Evolutionary conservation across 2,888 invertebrate species (phyloP), one percentile per base, ranked within the genome.

Genomic region (Scaptomyza flava): DNA sequence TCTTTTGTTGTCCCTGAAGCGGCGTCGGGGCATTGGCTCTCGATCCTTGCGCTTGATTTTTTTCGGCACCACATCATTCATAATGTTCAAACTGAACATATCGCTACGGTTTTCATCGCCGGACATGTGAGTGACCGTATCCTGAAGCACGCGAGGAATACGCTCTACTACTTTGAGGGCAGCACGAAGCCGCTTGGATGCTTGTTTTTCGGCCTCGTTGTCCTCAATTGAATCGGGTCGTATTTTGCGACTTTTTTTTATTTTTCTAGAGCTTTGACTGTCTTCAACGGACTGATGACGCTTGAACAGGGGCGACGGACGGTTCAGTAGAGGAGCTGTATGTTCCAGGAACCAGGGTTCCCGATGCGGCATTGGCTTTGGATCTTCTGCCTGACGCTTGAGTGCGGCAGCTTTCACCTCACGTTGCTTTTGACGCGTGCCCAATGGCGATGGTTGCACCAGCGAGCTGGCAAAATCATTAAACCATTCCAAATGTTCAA

Each of bases 401-500:
- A 84, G 34, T 3, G 65, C 36, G 9, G 64, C 45, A 14, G 69
- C 48, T 7, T 54, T 57, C n/a, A 47, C 43, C 12, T 72, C 78
- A 0, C 64, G 75, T 45, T 68, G 65, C 23, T 67, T 66, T 2
- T 72, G 72, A 0, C 70, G 67, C 0, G 71, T 63, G 5, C 81
- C 81, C n/a, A 89, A 48, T 0, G 91, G 91, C 2, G 91, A 90
- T 0, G 91, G 91, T 9, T 89, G 83, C 6, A 91, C 86, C 36
- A 91, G 43, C 4, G 80, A 83, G 45, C 77, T 80, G 36, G 89
- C 75, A 6, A 90, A 80, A 50, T 91, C 91, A 51, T 77, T 89
- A 48, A 91, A 91, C 91, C 91, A 91, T 8, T 90, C 88, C 50
- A 90, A 51, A 30, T 89, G 84, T 2, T 87, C 85, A 3, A 81